phyloP scores from a whole-genome alignment of 1,140 invertebrate genomes.

The Mylabris phalerata region DNA sequence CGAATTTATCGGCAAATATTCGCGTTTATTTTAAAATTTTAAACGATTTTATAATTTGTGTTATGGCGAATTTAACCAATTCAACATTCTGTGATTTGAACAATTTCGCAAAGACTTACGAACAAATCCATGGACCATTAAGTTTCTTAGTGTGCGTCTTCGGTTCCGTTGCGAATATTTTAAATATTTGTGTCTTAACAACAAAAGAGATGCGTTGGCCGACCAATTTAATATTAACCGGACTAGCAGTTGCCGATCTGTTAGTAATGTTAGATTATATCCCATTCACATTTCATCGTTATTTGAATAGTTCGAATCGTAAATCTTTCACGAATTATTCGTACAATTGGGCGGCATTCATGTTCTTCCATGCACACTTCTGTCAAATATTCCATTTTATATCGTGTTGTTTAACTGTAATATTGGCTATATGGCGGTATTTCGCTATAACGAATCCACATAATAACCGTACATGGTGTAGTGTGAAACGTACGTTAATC shows the following conservation, averaged over 20 bases:
- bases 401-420: conserved; percentile 88
- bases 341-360: conserved; percentile 74
- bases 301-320: conserved; percentile 49
- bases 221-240: conserved; percentile 79
- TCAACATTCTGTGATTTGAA: conserved; percentile 37
- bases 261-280: conserved; percentile 93
- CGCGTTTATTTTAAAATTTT: no score
- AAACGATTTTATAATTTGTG: no score
- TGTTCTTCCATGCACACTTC: conserved; percentile 79
- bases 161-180: conserved; percentile 85
- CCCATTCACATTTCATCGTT: conserved; percentile 77
- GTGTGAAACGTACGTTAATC: conserved; percentile 56
- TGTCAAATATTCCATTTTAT: conserved; percentile 83
- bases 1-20: no score
- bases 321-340: conserved; percentile 53
- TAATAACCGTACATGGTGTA: conserved; percentile 70
- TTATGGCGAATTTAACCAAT: conserved; percentile 1
- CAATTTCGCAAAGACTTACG: conserved; percentile 45
- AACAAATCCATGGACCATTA: conserved; percentile 65
- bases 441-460: conserved; percentile 82
- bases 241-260: conserved; percentile 84
- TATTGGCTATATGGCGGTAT: conserved; percentile 88
- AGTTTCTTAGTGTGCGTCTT: conserved; percentile 80
- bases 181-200: conserved; percentile 91
- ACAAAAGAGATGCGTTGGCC: conserved; percentile 81